Conservation (phyloP, 2,113 vertebrate genomes). For the Trochalopteron elliotii region DNA sequence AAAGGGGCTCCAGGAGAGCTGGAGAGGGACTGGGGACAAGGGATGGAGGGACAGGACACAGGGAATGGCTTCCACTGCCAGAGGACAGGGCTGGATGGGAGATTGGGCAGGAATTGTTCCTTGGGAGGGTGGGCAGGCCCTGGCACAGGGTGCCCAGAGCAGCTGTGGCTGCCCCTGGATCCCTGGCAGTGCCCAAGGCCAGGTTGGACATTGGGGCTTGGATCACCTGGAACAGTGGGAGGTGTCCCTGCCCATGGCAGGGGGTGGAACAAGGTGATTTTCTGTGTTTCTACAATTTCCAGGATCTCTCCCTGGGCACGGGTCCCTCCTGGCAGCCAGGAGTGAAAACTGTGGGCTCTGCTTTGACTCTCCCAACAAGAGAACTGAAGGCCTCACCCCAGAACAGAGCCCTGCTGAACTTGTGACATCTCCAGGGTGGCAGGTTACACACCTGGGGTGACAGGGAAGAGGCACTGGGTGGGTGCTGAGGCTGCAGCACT, state of each 20-base stretch:
- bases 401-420: neutral
- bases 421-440: neutral
- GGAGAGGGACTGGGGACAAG: neutral
- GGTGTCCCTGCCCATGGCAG: neutral
- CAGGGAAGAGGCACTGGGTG: neutral
- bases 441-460: neutral
- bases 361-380: neutral
- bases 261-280: neutral
- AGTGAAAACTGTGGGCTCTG: neutral
- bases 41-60: neutral
- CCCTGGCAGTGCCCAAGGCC: neutral
- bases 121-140: neutral
- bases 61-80: neutral
- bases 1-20: neutral
- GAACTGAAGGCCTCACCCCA: neutral
- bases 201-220: neutral
- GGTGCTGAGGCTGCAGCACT: fast-evolving
- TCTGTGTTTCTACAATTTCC: neutral
- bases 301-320: neutral
- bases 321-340: neutral
- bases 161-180: neutral
- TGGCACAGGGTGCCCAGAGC: neutral
- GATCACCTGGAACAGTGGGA: neutral
- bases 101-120: neutral
- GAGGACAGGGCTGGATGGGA: neutral